phyloP scores from a whole-genome alignment of 2,888 invertebrate species.

The Saturnia japonica region DNA sequence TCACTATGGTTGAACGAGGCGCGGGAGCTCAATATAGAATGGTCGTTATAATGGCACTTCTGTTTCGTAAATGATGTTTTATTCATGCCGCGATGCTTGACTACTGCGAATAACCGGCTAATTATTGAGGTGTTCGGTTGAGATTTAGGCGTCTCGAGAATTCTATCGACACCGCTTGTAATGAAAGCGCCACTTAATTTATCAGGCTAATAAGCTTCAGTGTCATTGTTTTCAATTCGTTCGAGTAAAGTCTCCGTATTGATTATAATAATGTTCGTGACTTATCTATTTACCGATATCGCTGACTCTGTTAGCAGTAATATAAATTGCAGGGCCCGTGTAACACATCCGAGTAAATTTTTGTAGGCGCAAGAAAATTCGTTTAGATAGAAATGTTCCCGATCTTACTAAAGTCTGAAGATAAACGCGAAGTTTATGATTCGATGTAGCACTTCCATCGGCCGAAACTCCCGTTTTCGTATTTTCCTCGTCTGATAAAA shows the following conservation, averaged over 20 bases:
- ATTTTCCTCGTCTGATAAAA: slow-evolving; percentile 16
- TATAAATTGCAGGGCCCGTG: slow-evolving; percentile 17
- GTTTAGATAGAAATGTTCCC: slow-evolving; percentile 21
- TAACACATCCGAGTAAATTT: slow-evolving; percentile 10
- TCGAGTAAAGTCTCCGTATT: slow-evolving; percentile 33
- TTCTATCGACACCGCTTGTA: slow-evolving; percentile 44
- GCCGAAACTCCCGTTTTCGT: slow-evolving; percentile 19
- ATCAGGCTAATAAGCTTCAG: slow-evolving; percentile 51
- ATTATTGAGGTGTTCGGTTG: slow-evolving; percentile 71
- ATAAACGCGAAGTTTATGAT: slow-evolving; percentile 23
- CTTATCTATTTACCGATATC: slow-evolving; percentile 32
- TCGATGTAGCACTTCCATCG: slow-evolving; percentile 18
- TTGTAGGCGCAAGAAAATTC: slow-evolving; percentile 18
- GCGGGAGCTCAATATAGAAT: slow-evolving; percentile 40
- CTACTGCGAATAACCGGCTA: slow-evolving; percentile 71
- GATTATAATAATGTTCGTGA: slow-evolving; percentile 42
- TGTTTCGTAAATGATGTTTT: slow-evolving; percentile 72
- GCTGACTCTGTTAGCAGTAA: slow-evolving; percentile 23
- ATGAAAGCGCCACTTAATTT: slow-evolving; percentile 54
- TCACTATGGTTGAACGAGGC: slow-evolving; percentile 27
- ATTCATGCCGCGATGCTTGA: slow-evolving; percentile 72
- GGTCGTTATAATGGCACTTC: slow-evolving; percentile 58
- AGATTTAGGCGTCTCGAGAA: slow-evolving; percentile 50
- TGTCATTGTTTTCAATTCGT: slow-evolving; percentile 36
- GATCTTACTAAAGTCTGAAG: slow-evolving; percentile 21